These are phyloP conservation scores for Typhlichthys subterraneus DNA, from an alignment of 2,797 vertebrate genomes.

Conservation along the genomic window DNA sequence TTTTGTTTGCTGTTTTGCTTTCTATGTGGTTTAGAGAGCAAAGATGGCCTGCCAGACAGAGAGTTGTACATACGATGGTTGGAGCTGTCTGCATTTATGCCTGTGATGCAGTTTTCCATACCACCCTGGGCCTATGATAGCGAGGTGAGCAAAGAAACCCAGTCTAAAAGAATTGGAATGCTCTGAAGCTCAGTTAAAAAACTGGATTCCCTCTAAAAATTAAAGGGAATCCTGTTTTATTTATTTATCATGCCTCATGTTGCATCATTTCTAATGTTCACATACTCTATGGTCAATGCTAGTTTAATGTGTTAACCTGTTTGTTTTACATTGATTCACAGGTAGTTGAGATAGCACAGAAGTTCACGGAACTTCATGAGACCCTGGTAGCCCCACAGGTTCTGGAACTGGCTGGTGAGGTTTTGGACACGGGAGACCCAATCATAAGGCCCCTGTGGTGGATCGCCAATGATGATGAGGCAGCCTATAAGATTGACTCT, in stretches of 20 bases:
- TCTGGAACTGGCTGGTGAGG: conserved; percentile 86
- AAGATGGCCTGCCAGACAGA: conserved; percentile 76
- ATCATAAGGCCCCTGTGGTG: conserved; percentile 96
- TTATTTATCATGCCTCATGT: background rate
- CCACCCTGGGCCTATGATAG: conserved; percentile 91
- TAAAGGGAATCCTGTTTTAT: no score
- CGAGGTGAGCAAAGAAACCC: conserved; percentile 59
- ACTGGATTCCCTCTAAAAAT: no score
- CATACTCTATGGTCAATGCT: no score
- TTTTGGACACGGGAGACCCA: conserved; percentile 86
- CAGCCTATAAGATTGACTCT: conserved; percentile 88
- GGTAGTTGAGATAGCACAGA: conserved; percentile 88
- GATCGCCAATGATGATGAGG: conserved; percentile 86
- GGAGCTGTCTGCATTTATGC: conserved; percentile 94
- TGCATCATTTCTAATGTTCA: background rate
- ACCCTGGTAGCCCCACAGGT: conserved; percentile 87
- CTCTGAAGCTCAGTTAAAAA: no score
- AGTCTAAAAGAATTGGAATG: background rate
- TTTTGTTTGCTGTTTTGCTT: conserved; percentile 18
- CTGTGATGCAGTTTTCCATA: conserved; percentile 94
- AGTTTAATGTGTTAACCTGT: background rate
- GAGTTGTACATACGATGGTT: conserved; percentile 96
- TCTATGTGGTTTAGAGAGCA: conserved; percentile 35
- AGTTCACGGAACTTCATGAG: conserved; percentile 85
- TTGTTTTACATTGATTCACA: conserved; percentile 17